Conservation (phyloP, 2,797 vertebrate species). For the Acanthiza pusilla region DNA sequence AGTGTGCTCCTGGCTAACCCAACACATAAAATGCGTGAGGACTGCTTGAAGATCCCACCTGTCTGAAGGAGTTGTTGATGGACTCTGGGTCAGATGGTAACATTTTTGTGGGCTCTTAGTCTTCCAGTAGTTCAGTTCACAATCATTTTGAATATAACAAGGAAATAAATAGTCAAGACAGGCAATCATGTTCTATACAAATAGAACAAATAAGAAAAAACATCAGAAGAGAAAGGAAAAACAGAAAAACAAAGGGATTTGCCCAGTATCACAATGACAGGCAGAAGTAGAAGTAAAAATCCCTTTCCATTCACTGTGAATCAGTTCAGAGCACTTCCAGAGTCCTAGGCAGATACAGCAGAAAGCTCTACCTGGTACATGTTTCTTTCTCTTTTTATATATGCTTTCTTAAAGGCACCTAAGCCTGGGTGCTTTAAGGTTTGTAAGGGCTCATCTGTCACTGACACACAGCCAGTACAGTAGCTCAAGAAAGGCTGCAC, state of each 20-base stretch:
- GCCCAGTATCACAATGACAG: not conserved
- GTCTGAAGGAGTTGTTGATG: not conserved
- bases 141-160: not conserved
- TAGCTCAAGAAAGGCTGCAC: not conserved
- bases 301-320: not conserved
- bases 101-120: not conserved
- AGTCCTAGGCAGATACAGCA: not conserved
- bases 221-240: not conserved
- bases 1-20: not conserved
- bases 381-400: not conserved
- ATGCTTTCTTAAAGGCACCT: not conserved
- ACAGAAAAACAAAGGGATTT: not conserved
- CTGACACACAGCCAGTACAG: not conserved
- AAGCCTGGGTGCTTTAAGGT: not conserved
- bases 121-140: not conserved
- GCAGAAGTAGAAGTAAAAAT: not conserved
- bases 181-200: not conserved
- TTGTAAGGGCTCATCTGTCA: not conserved
- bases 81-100: not conserved
- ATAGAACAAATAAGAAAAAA: not conserved
- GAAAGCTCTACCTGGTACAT: not conserved
- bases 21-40: not conserved
- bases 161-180: not conserved
- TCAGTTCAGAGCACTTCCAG: not conserved
- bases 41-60: not conserved